Evolutionary conservation across 2,888 invertebrate genomes (phyloP).

Genomic region (Agrilus cyanescens): DNA sequence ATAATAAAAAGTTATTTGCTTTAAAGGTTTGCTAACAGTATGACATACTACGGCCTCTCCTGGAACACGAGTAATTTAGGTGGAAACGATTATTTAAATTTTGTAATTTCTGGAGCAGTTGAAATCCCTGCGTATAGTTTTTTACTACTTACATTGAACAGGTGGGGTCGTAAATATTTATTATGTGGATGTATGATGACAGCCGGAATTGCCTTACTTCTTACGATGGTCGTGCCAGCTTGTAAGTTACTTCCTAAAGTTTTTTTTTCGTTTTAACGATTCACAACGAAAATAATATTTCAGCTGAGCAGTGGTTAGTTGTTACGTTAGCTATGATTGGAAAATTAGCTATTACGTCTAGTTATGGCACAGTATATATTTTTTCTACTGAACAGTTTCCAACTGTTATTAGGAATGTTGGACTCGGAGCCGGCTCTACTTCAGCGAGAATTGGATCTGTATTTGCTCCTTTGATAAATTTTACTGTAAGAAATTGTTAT

Average conservation of each 20-base stretch:
- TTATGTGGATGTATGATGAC: constrained; percentile 57
- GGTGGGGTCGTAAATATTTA: constrained; percentile 56
- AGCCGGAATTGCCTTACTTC: constrained; percentile 46
- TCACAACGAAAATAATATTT: no score
- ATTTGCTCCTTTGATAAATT: constrained; percentile 47
- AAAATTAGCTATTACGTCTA: constrained; percentile 59
- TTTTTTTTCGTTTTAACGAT: not conserved
- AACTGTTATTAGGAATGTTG: constrained; percentile 55
- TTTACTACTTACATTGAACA: constrained; percentile 52
- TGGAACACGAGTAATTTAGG: constrained; percentile 63
- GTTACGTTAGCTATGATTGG: constrained; percentile 56
- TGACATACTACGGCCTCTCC: constrained; percentile 66
- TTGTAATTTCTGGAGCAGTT: constrained; percentile 60
- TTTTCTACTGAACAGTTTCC: constrained; percentile 67
- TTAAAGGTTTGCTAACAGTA: constrained; percentile 66
- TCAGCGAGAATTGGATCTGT: constrained; percentile 51
- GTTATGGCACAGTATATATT: constrained; percentile 61
- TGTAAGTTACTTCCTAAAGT: constrained; percentile 29
- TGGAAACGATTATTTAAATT: constrained; percentile 61
- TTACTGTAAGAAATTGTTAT: constrained; percentile 34
- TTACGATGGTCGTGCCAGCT: constrained; percentile 45
- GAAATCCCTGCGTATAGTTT: constrained; percentile 64
- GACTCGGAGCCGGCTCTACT: constrained; percentile 50
- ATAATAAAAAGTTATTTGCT: constrained; percentile 37
- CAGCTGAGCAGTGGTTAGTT: constrained; percentile 39